Evolutionary conservation across 2,888 invertebrate genomes (phyloP), one percentile per base, ranked within the genome.

Genomic region (Epirrhoe tristata): DNA sequence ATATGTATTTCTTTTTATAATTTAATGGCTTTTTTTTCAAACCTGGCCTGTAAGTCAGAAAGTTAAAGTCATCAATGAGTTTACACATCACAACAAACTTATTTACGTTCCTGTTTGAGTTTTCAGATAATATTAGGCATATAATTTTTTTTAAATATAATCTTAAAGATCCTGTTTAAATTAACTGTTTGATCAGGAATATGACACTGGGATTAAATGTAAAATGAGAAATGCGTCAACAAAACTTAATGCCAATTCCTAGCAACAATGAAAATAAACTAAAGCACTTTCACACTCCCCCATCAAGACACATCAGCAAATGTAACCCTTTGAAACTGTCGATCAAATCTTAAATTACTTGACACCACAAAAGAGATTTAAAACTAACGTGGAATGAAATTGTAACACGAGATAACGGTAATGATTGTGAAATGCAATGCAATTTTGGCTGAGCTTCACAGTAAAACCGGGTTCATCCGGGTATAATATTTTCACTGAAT

Each of bases 391-490:
- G 78, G 80, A 82, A 79, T 80, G 77, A 82, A 88, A 86, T 86
- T 86, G 89, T 87, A 91, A 91, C 85, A 81, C 69, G 89, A 90
- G 90, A 89, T 89, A 90, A 64, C 80, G 77, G 79, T 88, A 90
- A 90, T 88, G 83, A 89, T 85, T 86, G 81, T 81, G 74, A 79
- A 83, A 83, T 81, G 88, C 85, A 84, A 88, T 85, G 83, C 87
- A 82, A 88, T 88, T 77, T 69, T 24, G 58, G 34, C 8, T n/a
- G n/a, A 34, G 32, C 59, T 56, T 39, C 63, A 34, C 7, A 14
- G 10, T 17, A 51, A 63, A 59, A 46, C 67, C 6, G 62, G 57
- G 58, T 39, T 14, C 10, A 7, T 31, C 24, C n/a, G n/a, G n/a
- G 24, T 24, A n/a, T n/a, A n/a, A n/a, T n/a, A n/a, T 43, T 12